Evolutionary conservation across 2,888 invertebrate genomes (phyloP).

Genomic region (Tinea pellionella): DNA sequence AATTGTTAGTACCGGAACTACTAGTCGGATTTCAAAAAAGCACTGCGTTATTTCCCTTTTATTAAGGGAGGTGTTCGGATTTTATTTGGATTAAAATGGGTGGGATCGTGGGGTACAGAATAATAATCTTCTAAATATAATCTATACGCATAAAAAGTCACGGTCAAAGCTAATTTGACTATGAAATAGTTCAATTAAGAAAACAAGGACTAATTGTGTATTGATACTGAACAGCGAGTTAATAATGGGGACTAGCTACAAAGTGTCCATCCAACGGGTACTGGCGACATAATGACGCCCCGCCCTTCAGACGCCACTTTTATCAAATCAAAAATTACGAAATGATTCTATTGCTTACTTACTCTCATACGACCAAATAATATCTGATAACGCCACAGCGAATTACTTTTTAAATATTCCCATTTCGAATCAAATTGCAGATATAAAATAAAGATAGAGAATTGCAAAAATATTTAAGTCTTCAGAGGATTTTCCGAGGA

Average conservation of each 20-base stretch:
- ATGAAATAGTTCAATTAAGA: no score
- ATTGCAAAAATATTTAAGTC: not conserved
- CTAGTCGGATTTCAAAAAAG: no score
- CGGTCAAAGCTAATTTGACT: no score
- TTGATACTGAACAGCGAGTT: no score
- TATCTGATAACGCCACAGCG: not conserved
- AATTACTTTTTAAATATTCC: not conserved
- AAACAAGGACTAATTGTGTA: no score
- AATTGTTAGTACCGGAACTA: no score
- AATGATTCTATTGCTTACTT: not conserved
- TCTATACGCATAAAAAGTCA: no score
- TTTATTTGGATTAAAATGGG: no score
- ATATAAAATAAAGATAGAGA: not conserved
- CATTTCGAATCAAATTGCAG: not conserved
- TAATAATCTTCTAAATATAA: no score
- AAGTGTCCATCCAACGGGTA: not conserved
- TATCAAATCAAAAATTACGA: not conserved
- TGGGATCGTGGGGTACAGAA: no score
- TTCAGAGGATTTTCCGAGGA: not conserved
- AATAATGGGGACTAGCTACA: not conserved
- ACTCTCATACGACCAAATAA: not conserved
- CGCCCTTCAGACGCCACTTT: slow-evolving; percentile 3
- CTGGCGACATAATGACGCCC: not conserved
- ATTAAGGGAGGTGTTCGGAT: no score
- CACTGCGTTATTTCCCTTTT: no score